These are phyloP conservation scores for Drosophila neocordata DNA, from an alignment of 1,140 invertebrate genomes.

Conservation along the genomic window DNA sequence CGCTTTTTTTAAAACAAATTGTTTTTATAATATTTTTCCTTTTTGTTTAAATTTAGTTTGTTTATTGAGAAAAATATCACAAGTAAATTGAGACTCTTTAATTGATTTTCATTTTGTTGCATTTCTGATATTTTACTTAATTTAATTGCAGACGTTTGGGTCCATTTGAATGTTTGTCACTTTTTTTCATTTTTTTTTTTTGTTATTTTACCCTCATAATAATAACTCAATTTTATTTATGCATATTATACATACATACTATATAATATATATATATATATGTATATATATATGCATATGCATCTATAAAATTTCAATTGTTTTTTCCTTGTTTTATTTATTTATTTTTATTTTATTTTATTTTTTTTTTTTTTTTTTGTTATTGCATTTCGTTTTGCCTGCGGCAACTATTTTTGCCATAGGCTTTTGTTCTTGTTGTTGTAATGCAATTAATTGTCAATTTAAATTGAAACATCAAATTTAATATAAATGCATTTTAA, in stretches of 20 bases:
- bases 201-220: not conserved
- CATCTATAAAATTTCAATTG: conserved; percentile 19
- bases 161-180: not conserved
- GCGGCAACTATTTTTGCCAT: conserved; percentile 8
- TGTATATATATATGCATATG: conserved; percentile 31
- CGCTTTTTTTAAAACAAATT: too few relatives aligned
- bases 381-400: conserved; percentile 13
- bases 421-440: conserved; percentile 44
- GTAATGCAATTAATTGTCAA: conserved; percentile 76
- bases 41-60: not conserved
- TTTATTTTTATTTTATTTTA: not conserved
- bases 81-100: not conserved
- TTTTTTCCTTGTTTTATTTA: conserved; percentile 7
- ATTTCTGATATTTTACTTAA: conserved; percentile 8
- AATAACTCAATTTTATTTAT: conserved; percentile 57
- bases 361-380: conserved; percentile 11
- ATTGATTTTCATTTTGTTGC: conserved; percentile 2
- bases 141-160: not conserved
- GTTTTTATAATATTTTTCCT: too few relatives aligned
- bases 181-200: not conserved
- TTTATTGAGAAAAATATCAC: not conserved
- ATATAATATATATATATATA: conserved; percentile 34
- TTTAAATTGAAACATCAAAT: conserved; percentile 79
- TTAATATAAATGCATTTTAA: conserved; percentile 75
- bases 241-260: conserved; percentile 48